These are phyloP conservation scores for Oncorhynchus mykiss DNA, from an alignment of 2,113 vertebrate species.

Conservation along the genomic window DNA sequence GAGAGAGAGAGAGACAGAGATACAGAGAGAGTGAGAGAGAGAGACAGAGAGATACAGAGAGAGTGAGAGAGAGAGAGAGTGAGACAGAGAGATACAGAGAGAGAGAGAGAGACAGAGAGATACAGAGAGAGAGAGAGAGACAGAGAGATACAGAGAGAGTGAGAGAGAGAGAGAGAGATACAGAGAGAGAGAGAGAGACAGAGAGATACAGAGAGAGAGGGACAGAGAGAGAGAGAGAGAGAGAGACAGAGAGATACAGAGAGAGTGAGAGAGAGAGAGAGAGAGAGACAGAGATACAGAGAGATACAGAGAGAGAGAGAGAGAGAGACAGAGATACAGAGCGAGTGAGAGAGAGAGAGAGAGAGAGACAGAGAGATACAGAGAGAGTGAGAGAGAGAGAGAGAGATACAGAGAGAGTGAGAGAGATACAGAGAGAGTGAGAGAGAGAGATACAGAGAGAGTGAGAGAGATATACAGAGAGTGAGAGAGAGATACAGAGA, in stretches of 20 bases:
- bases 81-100: neutral
- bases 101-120: too few species aligned
- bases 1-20: neutral
- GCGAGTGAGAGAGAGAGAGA: too few species aligned
- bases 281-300: too few species aligned
- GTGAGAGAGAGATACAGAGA: neutral
- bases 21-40: too few species aligned
- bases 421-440: too few species aligned
- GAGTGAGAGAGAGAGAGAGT: neutral
- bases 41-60: too few species aligned
- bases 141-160: neutral
- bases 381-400: too few species aligned
- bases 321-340: too few species aligned
- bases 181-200: neutral
- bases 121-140: neutral
- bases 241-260: neutral
- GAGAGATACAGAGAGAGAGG: neutral
- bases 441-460: neutral
- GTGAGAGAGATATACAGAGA: neutral
- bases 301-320: neutral
- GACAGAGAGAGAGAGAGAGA: neutral
- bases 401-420: too few species aligned
- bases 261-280: too few species aligned
- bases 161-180: too few species aligned
- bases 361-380: neutral